phyloP scores from a whole-genome alignment of 2,113 vertebrate species.

The Notarius quadriscutis region DNA sequence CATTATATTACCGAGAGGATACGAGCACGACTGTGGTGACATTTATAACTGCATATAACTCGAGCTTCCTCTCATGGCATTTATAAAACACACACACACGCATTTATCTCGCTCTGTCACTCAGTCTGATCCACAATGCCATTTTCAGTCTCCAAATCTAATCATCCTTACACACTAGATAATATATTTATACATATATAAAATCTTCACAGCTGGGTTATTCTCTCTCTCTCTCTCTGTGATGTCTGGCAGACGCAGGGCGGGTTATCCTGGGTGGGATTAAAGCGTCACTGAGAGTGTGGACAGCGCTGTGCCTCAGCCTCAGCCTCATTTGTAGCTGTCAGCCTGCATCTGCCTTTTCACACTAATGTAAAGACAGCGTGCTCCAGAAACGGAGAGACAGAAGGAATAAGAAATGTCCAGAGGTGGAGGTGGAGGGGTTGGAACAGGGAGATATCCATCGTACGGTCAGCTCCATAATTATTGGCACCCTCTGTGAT shows the following conservation, averaged over 20 bases:
- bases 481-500: no score
- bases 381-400: constrained; percentile 25
- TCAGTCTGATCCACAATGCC: background rate
- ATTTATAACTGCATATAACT: constrained; percentile 26
- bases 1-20: background rate
- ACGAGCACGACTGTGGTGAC: background rate
- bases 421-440: background rate
- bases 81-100: background rate
- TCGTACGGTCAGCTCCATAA: background rate
- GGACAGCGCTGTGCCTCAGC: constrained; percentile 55
- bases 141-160: background rate
- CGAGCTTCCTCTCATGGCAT: background rate
- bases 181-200: background rate
- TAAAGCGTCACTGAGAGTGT: constrained; percentile 58
- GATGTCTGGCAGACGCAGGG: constrained; percentile 33
- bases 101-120: background rate
- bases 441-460: background rate
- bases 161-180: background rate
- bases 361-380: constrained; percentile 57
- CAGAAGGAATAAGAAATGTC: background rate
- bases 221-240: background rate
- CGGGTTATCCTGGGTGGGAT: constrained; percentile 62
- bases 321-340: constrained; percentile 67
- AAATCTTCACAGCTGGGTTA: background rate
- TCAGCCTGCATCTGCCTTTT: constrained; percentile 59